Evolutionary conservation across 2,888 invertebrate species (phyloP).

Genomic region (Drosophila crucigera): DNA sequence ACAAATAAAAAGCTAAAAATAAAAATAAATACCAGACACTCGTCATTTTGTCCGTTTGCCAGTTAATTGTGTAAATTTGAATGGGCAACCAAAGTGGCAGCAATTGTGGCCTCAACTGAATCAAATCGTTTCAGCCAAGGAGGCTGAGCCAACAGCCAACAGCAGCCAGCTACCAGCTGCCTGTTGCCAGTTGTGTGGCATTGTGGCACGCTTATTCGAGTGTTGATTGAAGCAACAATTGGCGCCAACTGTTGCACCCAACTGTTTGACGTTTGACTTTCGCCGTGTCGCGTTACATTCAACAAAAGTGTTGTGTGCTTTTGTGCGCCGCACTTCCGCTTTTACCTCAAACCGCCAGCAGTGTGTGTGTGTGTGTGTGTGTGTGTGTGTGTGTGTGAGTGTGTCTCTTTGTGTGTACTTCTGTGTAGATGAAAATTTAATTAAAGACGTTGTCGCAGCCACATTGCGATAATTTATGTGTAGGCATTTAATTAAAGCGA

Average conservation of each 20-base stretch:
- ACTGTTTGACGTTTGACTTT: slow-evolving; percentile 52
- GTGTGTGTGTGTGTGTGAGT: slow-evolving; percentile 9
- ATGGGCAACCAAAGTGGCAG: slow-evolving; percentile 58
- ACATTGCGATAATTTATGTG: slow-evolving; percentile 68
- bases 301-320: slow-evolving; percentile 69
- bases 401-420: slow-evolving; percentile 3
- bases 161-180: slow-evolving; percentile 12
- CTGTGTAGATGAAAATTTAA: slow-evolving; percentile 55
- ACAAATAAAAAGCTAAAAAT: not conserved
- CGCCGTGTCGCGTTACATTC: slow-evolving; percentile 53
- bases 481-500: slow-evolving; percentile 72
- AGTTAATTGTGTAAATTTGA: slow-evolving; percentile 66
- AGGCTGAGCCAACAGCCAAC: slow-evolving; percentile 21
- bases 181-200: slow-evolving; percentile 37
- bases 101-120: slow-evolving; percentile 54
- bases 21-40: slow-evolving; percentile 16
- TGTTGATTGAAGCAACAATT: slow-evolving; percentile 78
- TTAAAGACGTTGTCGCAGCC: slow-evolving; percentile 68
- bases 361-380: not conserved
- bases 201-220: slow-evolving; percentile 61
- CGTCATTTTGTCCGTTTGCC: slow-evolving; percentile 24
- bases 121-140: slow-evolving; percentile 36
- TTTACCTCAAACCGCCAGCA: not conserved
- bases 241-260: slow-evolving; percentile 75
- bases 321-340: slow-evolving; percentile 58